Conservation (phyloP, 1,140 invertebrate genomes). For the Phymastichus coffea region DNA sequence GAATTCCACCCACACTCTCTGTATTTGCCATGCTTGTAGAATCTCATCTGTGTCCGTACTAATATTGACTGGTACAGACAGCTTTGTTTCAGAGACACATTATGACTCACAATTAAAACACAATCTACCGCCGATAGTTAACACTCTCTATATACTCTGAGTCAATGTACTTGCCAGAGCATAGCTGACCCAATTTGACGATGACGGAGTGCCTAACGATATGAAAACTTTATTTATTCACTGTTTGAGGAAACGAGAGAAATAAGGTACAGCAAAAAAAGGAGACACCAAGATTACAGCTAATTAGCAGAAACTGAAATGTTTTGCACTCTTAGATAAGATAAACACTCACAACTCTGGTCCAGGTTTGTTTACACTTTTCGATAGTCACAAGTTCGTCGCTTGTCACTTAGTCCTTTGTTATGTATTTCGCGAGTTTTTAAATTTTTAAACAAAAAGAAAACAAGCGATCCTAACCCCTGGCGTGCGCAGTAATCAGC, state of each 20-base stretch:
- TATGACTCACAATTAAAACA: neutral
- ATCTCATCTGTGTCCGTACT: slow-evolving; percentile 15
- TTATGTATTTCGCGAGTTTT: neutral
- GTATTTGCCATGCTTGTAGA: slow-evolving; percentile 30
- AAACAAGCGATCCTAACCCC: neutral
- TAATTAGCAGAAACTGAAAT: slow-evolving; percentile 1
- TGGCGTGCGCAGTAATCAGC: neutral
- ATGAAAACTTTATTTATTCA: too few species aligned
- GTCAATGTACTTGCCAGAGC: slow-evolving; percentile 7
- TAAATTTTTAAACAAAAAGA: too few species aligned
- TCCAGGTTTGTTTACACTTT: slow-evolving; percentile 11
- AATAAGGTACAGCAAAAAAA: neutral
- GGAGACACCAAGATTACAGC: slow-evolving; percentile 4
- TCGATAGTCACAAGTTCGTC: neutral
- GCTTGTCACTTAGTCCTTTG: neutral
- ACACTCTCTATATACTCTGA: neutral
- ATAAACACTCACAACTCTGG: neutral
- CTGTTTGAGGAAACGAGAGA: too few species aligned
- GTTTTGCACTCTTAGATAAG: neutral
- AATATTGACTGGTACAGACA: neutral
- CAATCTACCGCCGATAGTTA: neutral
- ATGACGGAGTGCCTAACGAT: too few species aligned
- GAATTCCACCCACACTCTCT: slow-evolving; percentile 36
- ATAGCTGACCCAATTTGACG: slow-evolving; percentile 21
- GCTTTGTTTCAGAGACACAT: neutral